Evolutionary conservation across 2,113 vertebrate genomes (phyloP).

Genomic region (Psettodes erumei): DNA sequence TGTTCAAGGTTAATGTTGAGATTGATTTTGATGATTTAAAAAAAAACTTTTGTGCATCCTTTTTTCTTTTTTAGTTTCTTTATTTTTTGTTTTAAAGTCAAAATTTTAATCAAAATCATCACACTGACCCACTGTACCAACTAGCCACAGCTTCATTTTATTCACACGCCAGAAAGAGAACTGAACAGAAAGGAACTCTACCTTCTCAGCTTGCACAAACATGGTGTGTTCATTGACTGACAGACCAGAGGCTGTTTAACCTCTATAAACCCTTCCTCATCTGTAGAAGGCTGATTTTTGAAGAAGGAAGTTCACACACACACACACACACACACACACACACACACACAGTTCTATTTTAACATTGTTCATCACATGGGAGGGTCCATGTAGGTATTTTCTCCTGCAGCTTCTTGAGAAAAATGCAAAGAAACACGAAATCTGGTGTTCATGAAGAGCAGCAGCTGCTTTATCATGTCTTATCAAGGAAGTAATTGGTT

Average conservation of each 20-base stretch:
- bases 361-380: not conserved
- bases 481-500: not conserved
- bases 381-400: too few species aligned
- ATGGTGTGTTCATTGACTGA: not conserved
- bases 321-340: too few species aligned
- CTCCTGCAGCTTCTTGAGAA: not conserved
- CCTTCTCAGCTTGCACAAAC: not conserved
- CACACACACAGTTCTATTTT: too few species aligned
- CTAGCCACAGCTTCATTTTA: not conserved
- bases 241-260: not conserved
- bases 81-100: not conserved
- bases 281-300: not conserved
- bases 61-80: too few species aligned
- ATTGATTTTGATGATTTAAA: too few species aligned
- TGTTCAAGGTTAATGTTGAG: too few species aligned
- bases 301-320: constrained; percentile 19
- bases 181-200: too few species aligned
- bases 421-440: too few species aligned
- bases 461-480: not conserved
- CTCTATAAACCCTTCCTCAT: not conserved
- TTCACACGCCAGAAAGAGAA: too few species aligned
- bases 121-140: not conserved
- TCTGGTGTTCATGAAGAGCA: not conserved
- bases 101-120: not conserved
- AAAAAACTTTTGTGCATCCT: too few species aligned